Evolutionary conservation across 2,888 invertebrate species (phyloP).

Genomic region (Alitta virens): DNA sequence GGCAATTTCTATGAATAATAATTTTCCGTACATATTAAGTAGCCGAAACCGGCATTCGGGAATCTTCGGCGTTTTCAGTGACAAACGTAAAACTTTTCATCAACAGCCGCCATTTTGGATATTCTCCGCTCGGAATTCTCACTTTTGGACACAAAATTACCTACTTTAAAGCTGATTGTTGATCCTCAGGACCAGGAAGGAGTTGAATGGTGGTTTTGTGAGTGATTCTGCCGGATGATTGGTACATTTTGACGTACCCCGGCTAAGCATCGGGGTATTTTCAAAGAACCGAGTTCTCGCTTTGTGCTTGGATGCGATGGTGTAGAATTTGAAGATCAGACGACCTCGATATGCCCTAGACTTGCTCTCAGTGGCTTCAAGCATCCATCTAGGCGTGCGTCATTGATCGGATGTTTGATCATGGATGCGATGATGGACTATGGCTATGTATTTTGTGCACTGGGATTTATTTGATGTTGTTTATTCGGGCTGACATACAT

Average conservation of each 20-base stretch:
- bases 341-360: conserved; percentile 19
- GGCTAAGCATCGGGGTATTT: conserved; percentile 33
- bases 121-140: conserved; percentile 75
- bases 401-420: conserved; percentile 3
- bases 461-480: conserved; percentile 1
- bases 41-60: conserved; percentile 42
- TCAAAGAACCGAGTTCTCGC: conserved; percentile 26
- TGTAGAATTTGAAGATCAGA: conserved; percentile 18
- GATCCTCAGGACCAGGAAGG: conserved; percentile 12
- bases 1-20: conserved; percentile 43
- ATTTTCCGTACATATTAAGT: conserved; percentile 34
- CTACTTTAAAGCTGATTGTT: conserved; percentile 3
- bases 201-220: conserved; percentile 25
- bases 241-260: conserved; percentile 22
- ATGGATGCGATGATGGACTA: conserved; percentile 4
- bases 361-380: conserved; percentile 14
- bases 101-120: conserved; percentile 94
- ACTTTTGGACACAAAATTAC: conserved; percentile 55
- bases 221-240: conserved; percentile 24
- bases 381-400: neutral
- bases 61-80: conserved; percentile 67
- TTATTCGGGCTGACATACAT: conserved; percentile 14
- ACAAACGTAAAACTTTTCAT: conserved; percentile 94
- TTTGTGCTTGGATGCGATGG: conserved; percentile 24
- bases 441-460: too few relatives aligned